Evolutionary conservation across 2,113 vertebrate species (phyloP).

Genomic region (Gulo gulo): DNA sequence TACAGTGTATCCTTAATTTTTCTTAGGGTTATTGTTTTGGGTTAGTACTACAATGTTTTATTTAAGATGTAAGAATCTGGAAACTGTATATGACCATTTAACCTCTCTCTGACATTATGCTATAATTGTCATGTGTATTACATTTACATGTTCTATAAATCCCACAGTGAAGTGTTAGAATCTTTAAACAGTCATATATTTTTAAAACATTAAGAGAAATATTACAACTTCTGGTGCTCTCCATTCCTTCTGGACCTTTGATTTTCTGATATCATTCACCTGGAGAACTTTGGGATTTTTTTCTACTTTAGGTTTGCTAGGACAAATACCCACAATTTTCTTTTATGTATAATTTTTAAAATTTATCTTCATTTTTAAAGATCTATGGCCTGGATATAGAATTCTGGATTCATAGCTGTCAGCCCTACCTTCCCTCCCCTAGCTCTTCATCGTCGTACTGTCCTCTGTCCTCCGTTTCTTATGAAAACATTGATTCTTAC

Average conservation of each 20-base stretch:
- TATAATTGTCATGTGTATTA: neutral
- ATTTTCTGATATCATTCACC: neutral
- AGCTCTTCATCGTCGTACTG: neutral
- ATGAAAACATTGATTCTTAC: neutral
- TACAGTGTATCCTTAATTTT: neutral
- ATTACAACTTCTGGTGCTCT: neutral
- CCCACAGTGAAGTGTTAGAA: neutral
- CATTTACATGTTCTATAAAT: neutral
- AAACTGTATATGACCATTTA: neutral
- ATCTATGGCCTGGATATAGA: neutral
- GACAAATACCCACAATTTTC: neutral
- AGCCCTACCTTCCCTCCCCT: accelerated
- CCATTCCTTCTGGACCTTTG: neutral
- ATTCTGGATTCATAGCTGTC: neutral
- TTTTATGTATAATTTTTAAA: neutral
- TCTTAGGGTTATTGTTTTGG: neutral
- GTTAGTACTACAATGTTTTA: neutral
- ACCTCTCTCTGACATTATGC: neutral
- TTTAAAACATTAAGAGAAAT: neutral
- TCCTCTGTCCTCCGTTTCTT: neutral
- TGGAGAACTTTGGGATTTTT: neutral
- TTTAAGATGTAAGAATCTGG: neutral
- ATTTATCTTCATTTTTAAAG: neutral
- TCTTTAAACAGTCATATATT: neutral
- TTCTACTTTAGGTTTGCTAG: neutral